These are phyloP conservation scores for Cantharis flavilabris DNA, from an alignment of 2,888 invertebrate genomes.

Conservation along the genomic window DNA sequence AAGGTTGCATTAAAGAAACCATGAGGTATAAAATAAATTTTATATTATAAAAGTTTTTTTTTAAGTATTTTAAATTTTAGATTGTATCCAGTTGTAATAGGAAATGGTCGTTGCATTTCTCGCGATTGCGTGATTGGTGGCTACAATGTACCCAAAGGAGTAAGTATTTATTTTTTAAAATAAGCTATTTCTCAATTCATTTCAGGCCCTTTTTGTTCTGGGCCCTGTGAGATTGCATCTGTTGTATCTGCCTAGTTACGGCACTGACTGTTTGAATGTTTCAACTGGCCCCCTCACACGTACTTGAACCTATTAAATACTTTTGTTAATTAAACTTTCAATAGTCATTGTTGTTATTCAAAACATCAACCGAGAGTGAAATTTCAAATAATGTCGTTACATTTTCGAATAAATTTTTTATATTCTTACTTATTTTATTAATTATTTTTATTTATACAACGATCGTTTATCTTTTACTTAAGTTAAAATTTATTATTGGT, in stretches of 20 bases:
- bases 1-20: constrained; percentile 76
- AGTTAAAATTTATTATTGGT: constrained; percentile 25
- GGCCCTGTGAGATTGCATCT: too few species aligned
- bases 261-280: too few species aligned
- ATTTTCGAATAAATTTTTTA: neutral
- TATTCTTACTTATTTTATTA: too few species aligned
- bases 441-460: too few species aligned
- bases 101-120: constrained; percentile 73
- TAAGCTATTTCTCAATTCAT: too few species aligned
- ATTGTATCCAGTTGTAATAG: constrained; percentile 77
- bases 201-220: too few species aligned
- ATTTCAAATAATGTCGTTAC: neutral
- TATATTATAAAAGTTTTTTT: neutral
- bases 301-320: too few species aligned
- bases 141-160: constrained; percentile 77
- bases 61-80: constrained; percentile 54
- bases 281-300: too few species aligned
- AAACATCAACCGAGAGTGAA: neutral
- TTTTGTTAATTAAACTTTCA: neutral
- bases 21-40: constrained; percentile 59
- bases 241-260: too few species aligned
- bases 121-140: constrained; percentile 73
- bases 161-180: constrained; percentile 53
- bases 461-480: too few species aligned
- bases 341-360: neutral